These are phyloP conservation scores for Ptychochromis oligacanthus DNA, from an alignment of 2,113 vertebrate genomes.

Conservation along the genomic window DNA sequence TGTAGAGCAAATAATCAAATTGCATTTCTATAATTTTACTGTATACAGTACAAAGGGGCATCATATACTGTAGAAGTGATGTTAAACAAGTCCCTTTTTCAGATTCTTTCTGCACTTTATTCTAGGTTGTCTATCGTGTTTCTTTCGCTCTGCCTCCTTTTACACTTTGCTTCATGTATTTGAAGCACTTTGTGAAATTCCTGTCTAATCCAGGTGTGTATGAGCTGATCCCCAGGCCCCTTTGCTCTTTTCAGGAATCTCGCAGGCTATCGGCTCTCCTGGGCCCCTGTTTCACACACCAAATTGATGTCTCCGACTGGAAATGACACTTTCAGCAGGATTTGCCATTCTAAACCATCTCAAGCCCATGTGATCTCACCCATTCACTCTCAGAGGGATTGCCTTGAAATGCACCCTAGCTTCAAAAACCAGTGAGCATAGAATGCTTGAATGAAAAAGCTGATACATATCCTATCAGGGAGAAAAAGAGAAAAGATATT, in stretches of 20 bases:
- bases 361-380: constrained; percentile 80
- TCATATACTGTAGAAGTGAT: not conserved
- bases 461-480: constrained; percentile 64
- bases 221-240: constrained; percentile 76
- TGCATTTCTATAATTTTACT: not conserved
- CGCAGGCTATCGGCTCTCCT: constrained; percentile 76
- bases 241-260: constrained; percentile 79
- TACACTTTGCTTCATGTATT: constrained; percentile 55
- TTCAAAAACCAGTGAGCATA: constrained; percentile 77
- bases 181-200: constrained; percentile 68
- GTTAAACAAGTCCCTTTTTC: constrained; percentile 6
- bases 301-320: constrained; percentile 82
- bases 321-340: constrained; percentile 84
- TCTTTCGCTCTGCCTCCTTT: constrained; percentile 22
- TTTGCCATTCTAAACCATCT: constrained; percentile 84
- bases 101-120: constrained; percentile 30
- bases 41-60: not conserved
- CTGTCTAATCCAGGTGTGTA: constrained; percentile 75
- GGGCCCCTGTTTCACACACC: constrained; percentile 76
- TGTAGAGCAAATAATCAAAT: not conserved
- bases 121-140: constrained; percentile 37
- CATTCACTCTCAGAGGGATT: constrained; percentile 80
- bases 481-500: constrained; percentile 53
- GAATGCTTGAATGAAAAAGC: constrained; percentile 69
- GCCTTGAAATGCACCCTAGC: constrained; percentile 72